phyloP scores from a whole-genome alignment of 2,797 vertebrate genomes.

The Phataginus tetradactyla region DNA sequence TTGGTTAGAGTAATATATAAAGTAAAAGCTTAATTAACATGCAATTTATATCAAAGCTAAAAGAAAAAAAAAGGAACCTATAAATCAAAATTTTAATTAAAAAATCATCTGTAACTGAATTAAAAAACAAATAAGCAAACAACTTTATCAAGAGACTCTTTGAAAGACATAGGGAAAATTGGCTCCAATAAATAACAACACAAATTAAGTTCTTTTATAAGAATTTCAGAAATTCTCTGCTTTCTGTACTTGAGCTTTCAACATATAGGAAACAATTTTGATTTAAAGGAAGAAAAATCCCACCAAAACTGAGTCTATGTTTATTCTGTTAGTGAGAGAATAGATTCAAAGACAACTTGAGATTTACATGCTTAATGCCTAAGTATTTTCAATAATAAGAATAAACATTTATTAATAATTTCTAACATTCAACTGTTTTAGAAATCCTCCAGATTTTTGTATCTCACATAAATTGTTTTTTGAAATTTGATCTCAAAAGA shows the following conservation, averaged over 20 bases:
- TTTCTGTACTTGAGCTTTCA: slow-evolving; percentile 27
- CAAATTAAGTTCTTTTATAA: background rate
- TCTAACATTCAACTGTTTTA: background rate
- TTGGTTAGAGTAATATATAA: background rate
- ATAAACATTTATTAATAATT: slow-evolving; percentile 6
- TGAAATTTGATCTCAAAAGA: slow-evolving; percentile 38
- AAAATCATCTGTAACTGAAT: slow-evolving; percentile 16
- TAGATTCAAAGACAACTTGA: slow-evolving; percentile 9
- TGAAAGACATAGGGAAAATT: background rate
- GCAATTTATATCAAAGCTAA: slow-evolving; percentile 30
- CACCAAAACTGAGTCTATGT: background rate
- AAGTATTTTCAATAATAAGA: background rate
- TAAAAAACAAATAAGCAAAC: background rate
- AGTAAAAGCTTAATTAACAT: slow-evolving; percentile 34
- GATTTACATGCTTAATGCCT: slow-evolving; percentile 5
- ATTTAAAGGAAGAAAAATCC: slow-evolving; percentile 38
- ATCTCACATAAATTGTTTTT: slow-evolving; percentile 32
- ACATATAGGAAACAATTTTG: background rate
- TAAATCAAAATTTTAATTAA: slow-evolving; percentile 15
- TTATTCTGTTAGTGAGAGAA: slow-evolving; percentile 26
- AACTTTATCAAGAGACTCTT: background rate
- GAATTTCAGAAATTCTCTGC: slow-evolving; percentile 32
- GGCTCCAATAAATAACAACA: background rate
- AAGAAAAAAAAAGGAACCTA: slow-evolving; percentile 40
- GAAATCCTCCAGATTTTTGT: background rate